These are phyloP conservation scores for Lacerta bilineata DNA, from an alignment of 2,797 vertebrate genomes.

Conservation along the genomic window DNA sequence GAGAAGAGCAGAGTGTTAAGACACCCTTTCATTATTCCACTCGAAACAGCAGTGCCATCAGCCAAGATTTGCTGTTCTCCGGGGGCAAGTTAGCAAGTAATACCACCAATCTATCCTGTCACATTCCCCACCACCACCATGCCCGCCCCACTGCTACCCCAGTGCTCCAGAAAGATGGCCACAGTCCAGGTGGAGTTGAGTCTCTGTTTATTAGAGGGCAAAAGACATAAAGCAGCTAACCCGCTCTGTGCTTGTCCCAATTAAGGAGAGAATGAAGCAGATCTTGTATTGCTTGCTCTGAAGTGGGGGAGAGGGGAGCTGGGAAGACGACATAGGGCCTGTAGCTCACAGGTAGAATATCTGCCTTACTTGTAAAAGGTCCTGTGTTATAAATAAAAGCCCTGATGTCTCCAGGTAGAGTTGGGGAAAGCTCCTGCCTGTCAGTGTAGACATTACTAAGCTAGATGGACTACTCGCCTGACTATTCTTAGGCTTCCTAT, in stretches of 20 bases:
- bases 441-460: no score
- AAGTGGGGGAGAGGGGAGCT: neutral
- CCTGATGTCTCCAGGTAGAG: no score
- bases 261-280: neutral
- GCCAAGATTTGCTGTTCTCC: no score
- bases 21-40: no score
- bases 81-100: neutral
- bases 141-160: neutral
- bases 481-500: no score
- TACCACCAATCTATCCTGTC: neutral
- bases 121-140: neutral
- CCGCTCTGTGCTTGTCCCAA: neutral
- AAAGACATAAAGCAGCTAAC: neutral
- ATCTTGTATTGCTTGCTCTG: neutral
- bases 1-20: no score
- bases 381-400: no score
- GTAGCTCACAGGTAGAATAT: no score
- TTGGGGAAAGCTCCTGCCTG: no score
- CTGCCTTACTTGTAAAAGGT: no score
- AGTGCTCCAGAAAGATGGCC: neutral
- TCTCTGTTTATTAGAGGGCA: neutral
- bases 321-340: neutral
- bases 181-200: neutral
- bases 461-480: no score
- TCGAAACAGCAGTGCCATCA: no score